Evolutionary conservation across 1,140 invertebrate genomes (phyloP), one percentile per base, ranked within the genome.

Genomic region (Manduca sexta): DNA sequence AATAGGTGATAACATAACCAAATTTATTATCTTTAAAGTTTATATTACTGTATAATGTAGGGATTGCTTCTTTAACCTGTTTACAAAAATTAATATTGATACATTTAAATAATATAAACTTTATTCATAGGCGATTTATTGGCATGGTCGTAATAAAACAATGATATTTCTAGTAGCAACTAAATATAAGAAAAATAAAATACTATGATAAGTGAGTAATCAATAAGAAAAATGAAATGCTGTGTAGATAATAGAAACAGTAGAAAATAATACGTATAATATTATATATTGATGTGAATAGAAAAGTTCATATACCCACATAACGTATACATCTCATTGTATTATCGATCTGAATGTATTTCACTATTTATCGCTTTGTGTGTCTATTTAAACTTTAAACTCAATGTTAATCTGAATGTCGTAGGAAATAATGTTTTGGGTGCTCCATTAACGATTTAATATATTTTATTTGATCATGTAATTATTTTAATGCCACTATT

Each of bases 181-280:
- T 12, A n/a, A 30, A 14, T 43, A 14, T 18, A 10, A 21, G 3
- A 17, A 13, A 43, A 18, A 41, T 41, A 12, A 29, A 29, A 43
- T 4, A 15, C 30, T 10, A 12, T 14, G 8, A 12, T 12, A 18
- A 17, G 31, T 16, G n/a, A n/a, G 4, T 45, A 45, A 12, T 16
- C 17, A 45, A 45, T 15, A 35, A 64, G 51, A 11, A 78, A 69
- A 74, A 69, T 57, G 56, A 81, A 85, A 88, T 87, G 86, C 86
- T 87, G 86, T 87, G 84, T 86, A 87, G 86, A 88, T 88, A 88
- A 88, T 88, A 88, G 83, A 74, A 74, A 82, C 49, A 42, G 59
- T 84, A 80, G 73, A 40, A 56, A 52, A 43, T 59, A 61, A 61
- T n/a, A n/a, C n/a, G n/a, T n/a, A 8, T 34, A 29, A 45, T 45